A percentile compares a stretch with the other conserved stretches of the same genome.
phyloP scores from a whole-genome alignment of 2,888 invertebrate species.

The Artemia sinica region DNA sequence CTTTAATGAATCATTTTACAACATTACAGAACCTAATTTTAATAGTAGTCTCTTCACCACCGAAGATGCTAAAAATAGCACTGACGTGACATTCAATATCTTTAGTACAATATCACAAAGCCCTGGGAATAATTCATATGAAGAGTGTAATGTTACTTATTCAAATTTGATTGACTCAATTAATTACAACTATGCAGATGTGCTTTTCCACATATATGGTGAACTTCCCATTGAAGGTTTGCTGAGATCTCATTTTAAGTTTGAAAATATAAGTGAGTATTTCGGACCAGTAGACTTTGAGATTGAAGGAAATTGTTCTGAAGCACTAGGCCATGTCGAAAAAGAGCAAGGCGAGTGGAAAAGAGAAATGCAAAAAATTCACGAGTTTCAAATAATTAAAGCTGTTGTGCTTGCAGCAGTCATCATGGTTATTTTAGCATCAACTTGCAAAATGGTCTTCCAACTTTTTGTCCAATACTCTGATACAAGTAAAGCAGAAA shows the following conservation, averaged over 20 bases:
- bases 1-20: too few relatives aligned
- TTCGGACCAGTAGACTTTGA: neutral
- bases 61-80: too few relatives aligned
- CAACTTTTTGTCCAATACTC: slow-evolving; percentile 29
- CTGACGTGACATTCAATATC: too few relatives aligned
- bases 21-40: too few relatives aligned
- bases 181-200: neutral
- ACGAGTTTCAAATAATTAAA: slow-evolving; percentile 31
- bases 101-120: too few relatives aligned
- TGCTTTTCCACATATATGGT: slow-evolving; percentile 2
- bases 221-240: neutral
- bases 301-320: neutral
- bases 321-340: neutral
- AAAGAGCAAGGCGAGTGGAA: slow-evolving; percentile 15
- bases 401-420: slow-evolving; percentile 30
- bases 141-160: neutral
- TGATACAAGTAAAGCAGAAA: slow-evolving; percentile 15
- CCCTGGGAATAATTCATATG: too few relatives aligned
- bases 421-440: slow-evolving; percentile 30
- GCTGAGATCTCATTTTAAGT: neutral
- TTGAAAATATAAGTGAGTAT: neutral
- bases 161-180: neutral
- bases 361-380: slow-evolving; percentile 23
- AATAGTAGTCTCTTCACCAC: too few relatives aligned
- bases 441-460: slow-evolving; percentile 32